These are phyloP conservation scores for Enteromius viviparus DNA, from an alignment of 2,797 vertebrate species.

Conservation along the genomic window DNA sequence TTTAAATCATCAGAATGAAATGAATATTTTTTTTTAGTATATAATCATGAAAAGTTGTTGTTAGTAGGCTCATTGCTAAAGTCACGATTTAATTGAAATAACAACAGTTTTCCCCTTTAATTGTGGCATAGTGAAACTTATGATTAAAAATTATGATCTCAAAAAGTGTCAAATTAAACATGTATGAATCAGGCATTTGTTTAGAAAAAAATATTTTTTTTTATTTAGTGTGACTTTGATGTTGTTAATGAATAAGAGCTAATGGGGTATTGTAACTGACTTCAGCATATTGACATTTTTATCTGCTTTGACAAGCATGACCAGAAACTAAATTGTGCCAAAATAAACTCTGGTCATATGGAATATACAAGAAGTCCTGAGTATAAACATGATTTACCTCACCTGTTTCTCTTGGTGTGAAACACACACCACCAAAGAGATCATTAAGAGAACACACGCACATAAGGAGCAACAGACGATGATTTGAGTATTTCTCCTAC, in stretches of 20 bases:
- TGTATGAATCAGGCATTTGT: background rate
- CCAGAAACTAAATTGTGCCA: background rate
- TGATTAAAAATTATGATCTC: background rate
- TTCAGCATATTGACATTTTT: background rate
- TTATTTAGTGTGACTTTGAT: background rate
- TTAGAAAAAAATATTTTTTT: background rate
- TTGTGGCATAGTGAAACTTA: background rate
- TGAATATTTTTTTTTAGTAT: background rate
- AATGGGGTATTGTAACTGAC: background rate
- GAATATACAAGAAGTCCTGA: background rate
- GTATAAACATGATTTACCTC: slow-evolving; percentile 22
- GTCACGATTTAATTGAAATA: background rate
- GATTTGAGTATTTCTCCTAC: slow-evolving; percentile 15
- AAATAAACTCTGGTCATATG: background rate
- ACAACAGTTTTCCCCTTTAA: too few species aligned
- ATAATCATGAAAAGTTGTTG: background rate
- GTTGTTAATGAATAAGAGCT: background rate
- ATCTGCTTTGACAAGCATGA: slow-evolving; percentile 6
- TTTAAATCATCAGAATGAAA: background rate
- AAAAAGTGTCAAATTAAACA: background rate
- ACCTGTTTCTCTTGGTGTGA: slow-evolving; percentile 10
- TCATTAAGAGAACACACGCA: background rate
- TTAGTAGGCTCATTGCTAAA: background rate
- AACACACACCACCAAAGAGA: background rate
- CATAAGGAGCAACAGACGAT: slow-evolving; percentile 23